A percentile compares a stretch with the other conserved stretches of the same genome.
phyloP scores from a whole-genome alignment of 2,888 invertebrate species.

The Plemyria rubiginata region DNA sequence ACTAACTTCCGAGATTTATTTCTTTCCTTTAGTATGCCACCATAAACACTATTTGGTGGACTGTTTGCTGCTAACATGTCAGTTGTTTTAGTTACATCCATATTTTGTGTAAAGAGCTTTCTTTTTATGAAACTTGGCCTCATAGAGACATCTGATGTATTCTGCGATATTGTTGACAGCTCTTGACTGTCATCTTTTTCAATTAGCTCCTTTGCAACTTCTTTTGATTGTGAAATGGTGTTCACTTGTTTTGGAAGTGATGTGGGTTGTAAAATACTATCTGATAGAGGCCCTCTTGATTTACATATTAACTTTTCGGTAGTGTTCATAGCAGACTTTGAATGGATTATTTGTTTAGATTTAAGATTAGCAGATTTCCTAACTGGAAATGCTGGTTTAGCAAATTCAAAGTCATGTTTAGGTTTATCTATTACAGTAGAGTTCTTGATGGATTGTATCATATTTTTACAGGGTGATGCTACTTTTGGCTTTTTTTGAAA shows the following conservation, averaged over 20 bases:
- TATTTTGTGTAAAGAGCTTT: constrained; percentile 73
- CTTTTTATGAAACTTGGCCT: constrained; percentile 76
- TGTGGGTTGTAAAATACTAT: constrained; percentile 31
- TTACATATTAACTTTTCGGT: constrained; percentile 55
- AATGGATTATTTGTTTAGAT: constrained; percentile 50
- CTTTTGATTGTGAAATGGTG: constrained; percentile 35
- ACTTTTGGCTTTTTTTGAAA: constrained; percentile 53
- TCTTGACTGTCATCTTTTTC: constrained; percentile 35
- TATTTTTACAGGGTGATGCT: constrained; percentile 46
- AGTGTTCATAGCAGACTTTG: constrained; percentile 51
- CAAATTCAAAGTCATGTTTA: constrained; percentile 60
- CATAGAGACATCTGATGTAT: constrained; percentile 60
- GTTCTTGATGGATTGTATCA: constrained; percentile 19
- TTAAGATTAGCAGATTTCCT: constrained; percentile 49
- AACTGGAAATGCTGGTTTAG: constrained; percentile 60
- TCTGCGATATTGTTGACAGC: constrained; percentile 27
- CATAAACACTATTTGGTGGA: constrained; percentile 60
- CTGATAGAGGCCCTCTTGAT: constrained; percentile 48
- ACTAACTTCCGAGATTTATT: constrained; percentile 70
- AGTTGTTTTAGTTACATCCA: constrained; percentile 64
- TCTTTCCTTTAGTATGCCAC: constrained; percentile 60
- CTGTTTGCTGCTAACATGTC: constrained; percentile 56
- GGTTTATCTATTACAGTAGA: constrained; percentile 34
- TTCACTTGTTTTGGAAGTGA: constrained; percentile 19
- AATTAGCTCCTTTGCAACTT: constrained; percentile 31